phyloP scores from a whole-genome alignment of 2,797 vertebrate species.

The Cuculus canorus region DNA sequence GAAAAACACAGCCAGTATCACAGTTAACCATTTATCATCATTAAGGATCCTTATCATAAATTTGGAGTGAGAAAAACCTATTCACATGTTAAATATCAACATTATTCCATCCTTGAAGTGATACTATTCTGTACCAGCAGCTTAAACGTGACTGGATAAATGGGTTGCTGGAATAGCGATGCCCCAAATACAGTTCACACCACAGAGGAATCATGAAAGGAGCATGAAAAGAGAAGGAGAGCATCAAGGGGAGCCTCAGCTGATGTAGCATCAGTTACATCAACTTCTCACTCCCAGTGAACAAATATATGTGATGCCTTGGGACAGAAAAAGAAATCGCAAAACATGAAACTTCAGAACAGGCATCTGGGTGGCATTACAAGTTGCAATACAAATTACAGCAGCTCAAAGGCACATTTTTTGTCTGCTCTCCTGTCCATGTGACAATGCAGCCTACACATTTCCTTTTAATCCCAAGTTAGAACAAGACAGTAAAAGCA shows the following conservation, averaged over 20 bases:
- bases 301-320: neutral
- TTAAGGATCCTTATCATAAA: neutral
- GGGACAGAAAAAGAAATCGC: neutral
- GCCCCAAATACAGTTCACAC: neutral
- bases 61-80: neutral
- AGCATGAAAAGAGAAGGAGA: neutral
- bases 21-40: neutral
- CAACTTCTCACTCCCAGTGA: neutral
- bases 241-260: neutral
- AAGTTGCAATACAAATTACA: neutral
- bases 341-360: neutral
- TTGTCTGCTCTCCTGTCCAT: accelerated
- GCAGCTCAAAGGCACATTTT: neutral
- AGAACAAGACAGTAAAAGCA: neutral
- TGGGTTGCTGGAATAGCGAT: neutral
- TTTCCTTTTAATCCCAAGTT: neutral
- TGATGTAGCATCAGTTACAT: neutral
- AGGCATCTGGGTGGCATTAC: neutral
- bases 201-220: neutral
- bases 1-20: neutral
- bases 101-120: neutral
- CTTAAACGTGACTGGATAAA: neutral
- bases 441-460: neutral
- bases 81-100: neutral
- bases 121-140: neutral